A percentile compares a stretch with the other conserved stretches of the same genome.
phyloP scores from a whole-genome alignment of 2,113 vertebrate genomes.

The Rhinopomastus cyanomelas region DNA sequence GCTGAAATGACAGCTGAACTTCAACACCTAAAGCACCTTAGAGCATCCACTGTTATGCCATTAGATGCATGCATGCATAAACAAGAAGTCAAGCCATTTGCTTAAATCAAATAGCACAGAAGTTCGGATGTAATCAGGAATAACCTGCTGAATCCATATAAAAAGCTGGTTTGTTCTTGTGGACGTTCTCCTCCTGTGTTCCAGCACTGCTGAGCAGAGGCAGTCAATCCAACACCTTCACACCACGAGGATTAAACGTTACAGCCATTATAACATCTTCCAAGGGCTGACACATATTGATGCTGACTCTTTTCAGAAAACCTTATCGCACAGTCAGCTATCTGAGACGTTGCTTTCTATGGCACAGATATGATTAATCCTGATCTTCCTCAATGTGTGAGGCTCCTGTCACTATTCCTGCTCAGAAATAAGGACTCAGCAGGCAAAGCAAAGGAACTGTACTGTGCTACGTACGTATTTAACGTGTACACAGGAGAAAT shows the following conservation, averaged over 20 bases:
- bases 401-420: background rate
- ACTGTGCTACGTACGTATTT: fast-evolving
- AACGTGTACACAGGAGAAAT: background rate
- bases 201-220: background rate
- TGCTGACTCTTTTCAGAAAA: background rate
- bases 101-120: background rate
- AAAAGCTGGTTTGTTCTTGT: background rate
- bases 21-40: background rate
- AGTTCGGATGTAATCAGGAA: background rate
- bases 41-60: background rate
- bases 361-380: background rate
- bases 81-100: background rate
- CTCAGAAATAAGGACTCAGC: background rate
- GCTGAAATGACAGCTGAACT: background rate
- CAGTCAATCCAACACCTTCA: background rate
- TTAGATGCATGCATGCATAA: background rate
- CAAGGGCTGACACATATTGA: background rate
- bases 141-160: background rate
- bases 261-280: background rate
- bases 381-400: background rate
- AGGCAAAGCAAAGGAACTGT: background rate
- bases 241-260: background rate
- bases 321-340: background rate
- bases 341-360: background rate
- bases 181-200: background rate